These are phyloP conservation scores for Tyto alba DNA, from an alignment of 2,113 vertebrate genomes.

Conservation along the genomic window DNA sequence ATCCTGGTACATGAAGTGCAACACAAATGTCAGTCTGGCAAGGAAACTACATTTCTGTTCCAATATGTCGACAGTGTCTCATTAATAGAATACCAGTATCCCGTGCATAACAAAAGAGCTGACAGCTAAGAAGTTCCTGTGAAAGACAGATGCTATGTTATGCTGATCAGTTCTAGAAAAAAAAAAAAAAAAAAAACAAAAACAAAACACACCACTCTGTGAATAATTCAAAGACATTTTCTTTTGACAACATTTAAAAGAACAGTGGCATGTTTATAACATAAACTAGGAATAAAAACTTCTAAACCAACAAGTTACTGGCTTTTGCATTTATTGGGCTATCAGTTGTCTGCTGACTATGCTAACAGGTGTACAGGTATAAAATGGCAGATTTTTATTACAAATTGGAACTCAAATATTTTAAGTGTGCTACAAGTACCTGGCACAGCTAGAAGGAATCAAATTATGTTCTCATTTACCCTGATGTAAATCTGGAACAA, in stretches of 20 bases:
- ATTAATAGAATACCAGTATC: constrained; percentile 33
- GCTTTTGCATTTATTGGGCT: neutral
- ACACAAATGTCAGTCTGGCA: constrained; percentile 52
- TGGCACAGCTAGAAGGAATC: constrained; percentile 24
- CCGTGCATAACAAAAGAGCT: constrained; percentile 30
- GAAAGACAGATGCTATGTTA: constrained; percentile 54
- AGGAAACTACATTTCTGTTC: constrained; percentile 41
- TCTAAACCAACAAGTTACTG: neutral
- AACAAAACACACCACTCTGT: no score
- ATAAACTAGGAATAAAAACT: constrained; percentile 20
- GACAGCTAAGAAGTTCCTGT: constrained; percentile 40
- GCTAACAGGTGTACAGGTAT: constrained; percentile 28
- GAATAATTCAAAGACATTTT: constrained; percentile 47
- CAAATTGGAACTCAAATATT: constrained; percentile 5
- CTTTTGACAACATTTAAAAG: constrained; percentile 53
- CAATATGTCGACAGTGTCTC: constrained; percentile 16
- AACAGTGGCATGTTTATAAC: constrained; percentile 39
- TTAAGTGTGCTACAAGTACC: constrained; percentile 19
- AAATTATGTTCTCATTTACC: constrained; percentile 56
- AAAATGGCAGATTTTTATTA: constrained; percentile 7
- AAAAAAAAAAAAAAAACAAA: neutral
- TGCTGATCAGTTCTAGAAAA: constrained; percentile 10
- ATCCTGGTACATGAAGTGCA: constrained; percentile 52
- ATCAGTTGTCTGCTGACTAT: constrained; percentile 24
- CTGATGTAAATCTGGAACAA: constrained; percentile 48